Evolutionary conservation across 2,113 vertebrate species (phyloP).

Genomic region (Anoura caudifer): DNA sequence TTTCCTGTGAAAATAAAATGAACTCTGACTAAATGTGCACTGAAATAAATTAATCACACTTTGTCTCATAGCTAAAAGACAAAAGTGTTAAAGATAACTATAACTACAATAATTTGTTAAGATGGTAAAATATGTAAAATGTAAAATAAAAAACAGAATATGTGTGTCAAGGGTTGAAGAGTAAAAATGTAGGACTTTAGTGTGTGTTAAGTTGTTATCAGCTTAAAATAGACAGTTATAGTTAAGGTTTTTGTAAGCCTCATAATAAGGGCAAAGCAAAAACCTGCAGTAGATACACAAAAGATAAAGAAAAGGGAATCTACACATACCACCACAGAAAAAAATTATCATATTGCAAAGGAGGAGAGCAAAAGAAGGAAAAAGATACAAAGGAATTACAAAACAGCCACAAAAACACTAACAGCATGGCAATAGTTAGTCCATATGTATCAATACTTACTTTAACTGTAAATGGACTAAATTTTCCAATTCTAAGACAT

Average conservation of each 20-base stretch:
- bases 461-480: background rate
- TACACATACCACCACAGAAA: background rate
- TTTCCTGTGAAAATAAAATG: slow-evolving; percentile 5
- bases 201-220: background rate
- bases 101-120: background rate
- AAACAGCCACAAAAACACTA: background rate
- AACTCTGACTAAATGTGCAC: background rate
- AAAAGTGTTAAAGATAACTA: background rate
- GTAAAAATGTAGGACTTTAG: background rate
- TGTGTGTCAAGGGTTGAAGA: background rate
- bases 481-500: background rate
- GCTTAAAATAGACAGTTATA: background rate
- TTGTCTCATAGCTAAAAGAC: background rate
- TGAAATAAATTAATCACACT: background rate
- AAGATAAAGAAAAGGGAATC: background rate
- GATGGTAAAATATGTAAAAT: background rate
- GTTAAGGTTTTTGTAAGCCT: background rate
- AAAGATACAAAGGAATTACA: background rate
- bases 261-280: background rate
- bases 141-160: background rate
- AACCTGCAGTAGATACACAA: background rate
- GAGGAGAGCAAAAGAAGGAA: background rate
- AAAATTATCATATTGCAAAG: background rate
- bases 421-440: background rate
- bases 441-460: background rate